Base-by-base conservation (phyloP, 2,888 invertebrate species). In the Argynnis bischoffii region DNA sequence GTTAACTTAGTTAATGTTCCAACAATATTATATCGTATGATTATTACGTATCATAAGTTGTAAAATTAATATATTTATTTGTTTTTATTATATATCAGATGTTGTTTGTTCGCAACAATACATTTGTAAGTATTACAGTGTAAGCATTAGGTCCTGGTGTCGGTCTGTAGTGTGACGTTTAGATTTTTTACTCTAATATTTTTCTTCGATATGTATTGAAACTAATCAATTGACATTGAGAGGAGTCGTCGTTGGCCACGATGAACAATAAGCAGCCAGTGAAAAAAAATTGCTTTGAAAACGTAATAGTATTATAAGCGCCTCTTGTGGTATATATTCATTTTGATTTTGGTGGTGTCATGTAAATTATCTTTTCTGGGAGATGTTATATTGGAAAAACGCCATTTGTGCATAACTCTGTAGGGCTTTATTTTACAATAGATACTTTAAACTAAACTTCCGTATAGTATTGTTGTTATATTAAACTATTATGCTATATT, bases 401-500 rank as follows among this genome's bases (percentile, higher is more conserved):
- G 72, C 69, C 65, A 69, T 69, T 75, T 72, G 69, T 73, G 72
- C 71, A 68, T 74, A 69, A 66, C 69, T 78, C 75, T 75, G 76
- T 81, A 82, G 76, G 77, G 80, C 79, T 78, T 75, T 77, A 81
- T 81, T 78, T 79, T 77, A 77, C 79, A 80, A 79, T 81, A 84
- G 83, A 83, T 79, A 73, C 73, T 76, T 71, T 75, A 77, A 77
- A 77, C 71, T 78, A 80, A 81, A 77, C 70, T 85, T 85, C 83
- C 81, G 83, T 86, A 85, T 83, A 86, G 86, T 89, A 88, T 87
- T 89, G 87, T 90, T 91, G 85, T 89, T 88, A 88, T 83, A 86
- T 84, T 87, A 82, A 86, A 88, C 84, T 88, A 86, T 86, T 88
- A 89, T 83, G 91, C 91, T 90, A 88, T 89, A 89, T 90, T 90